Base-by-base conservation (phyloP, 2,888 invertebrate genomes). In the Thecophora atra region DNA sequence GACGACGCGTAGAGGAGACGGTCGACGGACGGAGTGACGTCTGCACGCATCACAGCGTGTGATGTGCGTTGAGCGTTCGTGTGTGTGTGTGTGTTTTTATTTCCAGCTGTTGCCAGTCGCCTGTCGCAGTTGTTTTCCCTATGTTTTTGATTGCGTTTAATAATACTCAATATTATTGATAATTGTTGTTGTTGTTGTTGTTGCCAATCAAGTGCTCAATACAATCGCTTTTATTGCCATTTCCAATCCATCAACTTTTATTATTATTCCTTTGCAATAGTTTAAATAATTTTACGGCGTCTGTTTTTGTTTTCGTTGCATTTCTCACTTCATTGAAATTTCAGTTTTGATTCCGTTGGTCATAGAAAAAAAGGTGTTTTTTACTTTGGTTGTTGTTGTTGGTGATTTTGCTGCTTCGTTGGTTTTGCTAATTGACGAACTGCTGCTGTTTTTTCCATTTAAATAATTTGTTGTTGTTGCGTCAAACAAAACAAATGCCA, bases 331-430 rank as follows among this genome's bases (percentile, higher is more conserved):
- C 19, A 42, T 30, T 62, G 26, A 8, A 62, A 37, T 5, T 44
- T 2, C 7, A 44, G 42, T 44, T 47, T 19, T 26, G 28, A 47
- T 28, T 65, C 65, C 51, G 65, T 65, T 65, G 65, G n/a, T n/a
- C n/a, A 24, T 24, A 65, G 52, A 65, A 52, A 65, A 52, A 65
- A 52, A 47, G 44, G 7, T 15, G 15, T 30, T 17, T 15, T 26
- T 60, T 60, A 17, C n/a, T 37, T 8, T 37, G n/a, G n/a, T 37
- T 63, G 42, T 21, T 63, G 21, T 42, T 64, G 64, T 21, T 64
- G 24, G 4, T 54, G n/a, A 1, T n/a, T 6, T 37, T 37, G 37
- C 37, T 37, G 37, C 11, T 37, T 37, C 6, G 37, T 37, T 37
- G 37, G 11, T 37, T 11, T 1, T 37, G 11, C 37, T 37, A 37